These are phyloP conservation scores for Drosophila ananassae DNA, from an alignment of 1,140 invertebrate genomes.

Conservation along the genomic window DNA sequence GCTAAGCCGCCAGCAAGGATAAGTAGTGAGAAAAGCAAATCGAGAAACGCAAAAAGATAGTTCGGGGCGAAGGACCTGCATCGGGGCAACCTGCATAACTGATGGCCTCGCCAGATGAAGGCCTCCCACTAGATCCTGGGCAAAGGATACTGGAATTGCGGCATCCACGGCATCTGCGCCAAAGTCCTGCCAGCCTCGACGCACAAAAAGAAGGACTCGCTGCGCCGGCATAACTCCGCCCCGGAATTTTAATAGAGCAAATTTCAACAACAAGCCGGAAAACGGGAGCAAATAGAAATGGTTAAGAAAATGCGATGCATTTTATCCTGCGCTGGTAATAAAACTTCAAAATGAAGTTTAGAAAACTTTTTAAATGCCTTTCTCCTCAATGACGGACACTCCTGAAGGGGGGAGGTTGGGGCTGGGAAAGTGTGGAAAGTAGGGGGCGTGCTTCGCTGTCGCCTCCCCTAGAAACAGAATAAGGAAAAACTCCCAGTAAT, in stretches of 20 bases:
- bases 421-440: not conserved
- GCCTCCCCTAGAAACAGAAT: not conserved
- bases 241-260: conserved; percentile 81
- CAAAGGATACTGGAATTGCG: conserved; percentile 14
- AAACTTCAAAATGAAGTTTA: conserved; percentile 82
- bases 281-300: conserved; percentile 31
- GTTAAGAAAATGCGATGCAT: conserved; percentile 31
- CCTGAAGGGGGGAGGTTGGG: not conserved
- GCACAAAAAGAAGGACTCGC: not conserved
- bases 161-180: conserved; percentile 59
- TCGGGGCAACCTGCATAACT: conserved; percentile 56
- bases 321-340: conserved; percentile 59
- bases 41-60: not conserved
- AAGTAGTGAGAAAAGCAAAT: conserved; percentile 23
- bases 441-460: not conserved
- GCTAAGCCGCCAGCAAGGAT: conserved; percentile 68
- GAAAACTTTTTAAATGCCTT: conserved; percentile 78
- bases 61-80: conserved; percentile 21
- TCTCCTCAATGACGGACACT: conserved; percentile 35
- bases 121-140: conserved; percentile 13
- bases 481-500: not conserved
- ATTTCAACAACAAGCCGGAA: conserved; percentile 56
- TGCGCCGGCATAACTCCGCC: conserved; percentile 51
- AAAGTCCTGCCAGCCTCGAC: not conserved
- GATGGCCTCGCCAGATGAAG: conserved; percentile 34